Base-by-base conservation (phyloP, 2,888 invertebrate genomes). In the Meandrusa payeni region DNA sequence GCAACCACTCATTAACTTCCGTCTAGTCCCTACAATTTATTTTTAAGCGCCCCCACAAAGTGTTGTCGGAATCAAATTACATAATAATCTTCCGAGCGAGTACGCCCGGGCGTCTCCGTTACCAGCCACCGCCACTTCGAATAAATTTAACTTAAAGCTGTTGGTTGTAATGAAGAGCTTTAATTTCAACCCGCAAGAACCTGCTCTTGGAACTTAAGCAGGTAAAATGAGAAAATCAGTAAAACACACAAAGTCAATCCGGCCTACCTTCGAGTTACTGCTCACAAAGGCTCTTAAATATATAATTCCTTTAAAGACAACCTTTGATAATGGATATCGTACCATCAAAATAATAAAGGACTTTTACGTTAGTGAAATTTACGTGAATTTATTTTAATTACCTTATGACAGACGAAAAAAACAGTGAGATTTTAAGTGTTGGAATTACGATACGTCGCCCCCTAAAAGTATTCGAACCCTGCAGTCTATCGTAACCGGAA, bases 31-130 rank as follows among this genome's bases (percentile, higher is more conserved):
- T 12, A 13, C 2, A 20, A 41, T 42, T 48, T 29, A 31, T 42
- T 42, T 46, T 50, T 36, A 52, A 47, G 33, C 34, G 17, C 23
- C 19, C 26, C 41, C 42, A 41, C 43, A 42, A 49, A 47, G 46
- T 48, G 45, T 42, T 23, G 41, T 26, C 41, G 41, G 43, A 53
- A 53, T 51, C 38, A 43, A 50, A 51, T 51, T 49, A 50, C 40
- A 46, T 43, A 48, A 53, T 53, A 44, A 44, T 44, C 38, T 44
- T 23, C 32, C 33, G 7, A 33, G 38, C 32, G 44, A 38, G 11
- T 33, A 12, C 32, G 32, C 32, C 19, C 12, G 10, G 5, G 6
- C 17, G 36, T 9, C 37, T 9, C 37, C 15, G 11, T 19, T 7
- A 19, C 27, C 10, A n/a, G 11, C 20, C 7, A 19, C 33, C 15